Evolutionary conservation across 2,888 invertebrate species (phyloP), one percentile per base, ranked within the genome.

Genomic region (Leptinotarsa haldemani): DNA sequence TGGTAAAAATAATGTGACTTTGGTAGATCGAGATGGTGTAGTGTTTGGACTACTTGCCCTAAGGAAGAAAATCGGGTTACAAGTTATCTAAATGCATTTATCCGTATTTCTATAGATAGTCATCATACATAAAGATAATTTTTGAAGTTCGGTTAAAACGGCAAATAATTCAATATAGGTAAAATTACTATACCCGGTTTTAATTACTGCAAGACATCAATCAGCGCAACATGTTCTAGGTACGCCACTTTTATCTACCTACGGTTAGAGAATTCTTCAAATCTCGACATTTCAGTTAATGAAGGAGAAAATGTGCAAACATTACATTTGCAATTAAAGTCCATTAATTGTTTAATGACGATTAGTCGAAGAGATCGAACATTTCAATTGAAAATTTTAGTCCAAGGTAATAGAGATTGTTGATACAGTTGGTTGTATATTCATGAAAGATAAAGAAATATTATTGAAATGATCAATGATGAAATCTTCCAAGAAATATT

Each of bases 251-350:
- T 2, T 40, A 9, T 40, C 7, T 40, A 40, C 12, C 40, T 7
- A 61, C 30, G 9, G 30, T 61, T 40, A 9, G 40, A 16, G 40
- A 61, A 30, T 30, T 30, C 25, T 25, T 61, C n/a, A 40, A 40
- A 40, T 61, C 61, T 61, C 30, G 40, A 61, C 61, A 56, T 61
- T 61, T 61, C 16, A 25, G 30, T 30, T 30, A 30, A 40, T 61
- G 61, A 30, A 61, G 16, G 61, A 61, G 61, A 61, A 61, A 61
- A 61, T 30, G 40, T 61, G 61, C 30, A 61, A 25, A 30, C 16
- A 61, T 61, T 61, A 12, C 61, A 61, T 30, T 30, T n/a, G 30
- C 5, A 25, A n/a, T 16, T 61, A 15, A 56, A 56, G 56, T 56
- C 7, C n/a, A 61, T 61, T 61, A 25, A 7, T 22, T 58, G 22